phyloP scores from a whole-genome alignment of 2,113 vertebrate species.

The Epinephelus fuscoguttatus region DNA sequence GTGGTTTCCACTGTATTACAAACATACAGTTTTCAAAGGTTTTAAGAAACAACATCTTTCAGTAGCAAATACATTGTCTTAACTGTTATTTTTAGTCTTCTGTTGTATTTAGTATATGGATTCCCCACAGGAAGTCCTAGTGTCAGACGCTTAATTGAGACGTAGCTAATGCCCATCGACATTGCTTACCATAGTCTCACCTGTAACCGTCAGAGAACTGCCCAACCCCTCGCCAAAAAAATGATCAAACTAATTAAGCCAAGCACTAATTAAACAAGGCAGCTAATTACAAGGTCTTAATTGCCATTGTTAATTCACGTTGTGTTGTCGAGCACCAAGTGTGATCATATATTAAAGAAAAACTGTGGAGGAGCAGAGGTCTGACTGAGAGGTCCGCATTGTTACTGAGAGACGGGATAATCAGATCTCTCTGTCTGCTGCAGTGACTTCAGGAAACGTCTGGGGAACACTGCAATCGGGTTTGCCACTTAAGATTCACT shows the following conservation, averaged over 20 bases:
- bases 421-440: conserved; percentile 58
- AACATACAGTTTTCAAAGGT: no score
- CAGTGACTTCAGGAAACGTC: conserved; percentile 53
- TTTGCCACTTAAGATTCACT: conserved; percentile 69
- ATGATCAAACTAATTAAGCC: conserved; percentile 37
- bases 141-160: conserved; percentile 30
- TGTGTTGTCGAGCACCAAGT: conserved; percentile 39
- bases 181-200: conserved; percentile 17
- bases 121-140: not conserved
- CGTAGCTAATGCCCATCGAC: conserved; percentile 8
- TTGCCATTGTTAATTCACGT: conserved; percentile 49
- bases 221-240: not conserved
- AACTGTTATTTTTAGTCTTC: not conserved
- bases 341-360: conserved; percentile 29
- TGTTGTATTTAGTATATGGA: not conserved
- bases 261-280: conserved; percentile 66
- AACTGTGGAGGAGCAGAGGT: conserved; percentile 8
- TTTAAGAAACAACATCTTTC: not conserved
- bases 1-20: no score
- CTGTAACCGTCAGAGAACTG: conserved; percentile 17
- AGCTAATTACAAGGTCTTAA: conserved; percentile 68
- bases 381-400: conserved; percentile 37
- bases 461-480: conserved; percentile 43
- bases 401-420: conserved; percentile 52
- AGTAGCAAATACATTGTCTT: not conserved